A percentile compares a stretch with the other conserved stretches of the same genome.
phyloP scores from a whole-genome alignment of 2,797 vertebrate genomes.

The Notamacropus eugenii region DNA sequence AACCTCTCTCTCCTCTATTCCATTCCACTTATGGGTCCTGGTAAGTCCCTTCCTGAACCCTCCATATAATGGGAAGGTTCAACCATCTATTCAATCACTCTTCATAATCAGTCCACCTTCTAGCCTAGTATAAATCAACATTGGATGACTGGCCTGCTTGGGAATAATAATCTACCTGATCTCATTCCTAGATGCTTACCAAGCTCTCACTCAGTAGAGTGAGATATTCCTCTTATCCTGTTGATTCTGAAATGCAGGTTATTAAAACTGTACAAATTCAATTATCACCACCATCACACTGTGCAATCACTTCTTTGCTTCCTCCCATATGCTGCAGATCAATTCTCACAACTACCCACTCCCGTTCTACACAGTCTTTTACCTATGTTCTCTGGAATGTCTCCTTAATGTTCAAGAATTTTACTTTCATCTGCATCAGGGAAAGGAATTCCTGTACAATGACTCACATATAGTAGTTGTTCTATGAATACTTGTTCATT shows the following conservation, averaged over 20 bases:
- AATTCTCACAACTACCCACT: not conserved
- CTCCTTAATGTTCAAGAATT: not conserved
- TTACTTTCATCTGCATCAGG: not conserved
- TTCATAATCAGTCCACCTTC: not conserved
- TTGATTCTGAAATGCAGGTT: not conserved
- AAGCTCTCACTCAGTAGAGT: no score
- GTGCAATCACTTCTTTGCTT: not conserved
- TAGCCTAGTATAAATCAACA: not conserved
- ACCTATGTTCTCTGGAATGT: not conserved
- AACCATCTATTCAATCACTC: not conserved
- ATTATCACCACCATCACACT: not conserved
- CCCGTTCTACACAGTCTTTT: not conserved
- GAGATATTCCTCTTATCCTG: not conserved
- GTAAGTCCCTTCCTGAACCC: not conserved
- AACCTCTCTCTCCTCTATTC: not conserved
- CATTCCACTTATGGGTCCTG: not conserved
- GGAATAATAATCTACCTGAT: not conserved
- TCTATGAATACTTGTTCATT: not conserved
- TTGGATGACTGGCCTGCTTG: not conserved
- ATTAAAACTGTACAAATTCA: not conserved
- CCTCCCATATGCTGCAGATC: not conserved
- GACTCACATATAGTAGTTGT: not conserved
- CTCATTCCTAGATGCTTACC: not conserved
- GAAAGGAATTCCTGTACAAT: not conserved
- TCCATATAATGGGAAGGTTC: not conserved